phyloP scores from a whole-genome alignment of 2,888 invertebrate genomes.

The Parnassius smintheus region DNA sequence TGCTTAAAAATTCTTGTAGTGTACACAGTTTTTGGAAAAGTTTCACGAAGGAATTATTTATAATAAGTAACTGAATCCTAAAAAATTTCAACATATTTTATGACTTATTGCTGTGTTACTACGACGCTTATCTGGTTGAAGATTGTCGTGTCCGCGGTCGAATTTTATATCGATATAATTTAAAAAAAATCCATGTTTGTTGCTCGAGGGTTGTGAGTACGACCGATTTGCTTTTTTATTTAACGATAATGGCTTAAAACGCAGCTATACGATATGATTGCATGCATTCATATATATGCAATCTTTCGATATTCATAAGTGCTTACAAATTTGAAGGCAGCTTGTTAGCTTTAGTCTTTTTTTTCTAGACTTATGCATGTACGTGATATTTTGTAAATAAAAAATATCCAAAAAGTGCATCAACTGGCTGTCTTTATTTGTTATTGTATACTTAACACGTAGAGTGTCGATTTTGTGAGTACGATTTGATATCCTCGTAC shows the following conservation, averaged over 20 bases:
- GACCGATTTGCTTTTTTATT: conserved; percentile 69
- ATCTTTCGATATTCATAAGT: background rate
- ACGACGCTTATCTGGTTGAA: conserved; percentile 60
- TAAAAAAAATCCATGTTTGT: conserved; percentile 56
- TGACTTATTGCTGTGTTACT: conserved; percentile 59
- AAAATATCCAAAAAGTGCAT: too few relatives aligned
- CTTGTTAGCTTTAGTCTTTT: too few relatives aligned
- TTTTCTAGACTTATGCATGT: too few relatives aligned
- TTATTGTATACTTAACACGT: too few relatives aligned
- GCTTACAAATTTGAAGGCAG: background rate
- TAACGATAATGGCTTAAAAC: conserved; percentile 67
- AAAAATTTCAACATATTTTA: conserved; percentile 57
- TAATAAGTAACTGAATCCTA: conserved; percentile 60
- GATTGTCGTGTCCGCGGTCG: conserved; percentile 59
- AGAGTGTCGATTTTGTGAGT: too few relatives aligned
- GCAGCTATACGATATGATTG: conserved; percentile 45
- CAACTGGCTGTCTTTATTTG: too few relatives aligned
- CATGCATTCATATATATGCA: conserved; percentile 14
- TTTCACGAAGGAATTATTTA: conserved; percentile 70
- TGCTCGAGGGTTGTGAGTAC: conserved; percentile 66
- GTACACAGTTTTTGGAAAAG: conserved; percentile 70
- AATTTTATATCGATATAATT: conserved; percentile 61
- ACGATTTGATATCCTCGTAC: too few relatives aligned
- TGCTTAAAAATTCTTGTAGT: conserved; percentile 68
- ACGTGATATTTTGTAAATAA: too few relatives aligned